Evolutionary conservation across 2,113 vertebrate species (phyloP).

Genomic region (Oxyruncus cristatus): DNA sequence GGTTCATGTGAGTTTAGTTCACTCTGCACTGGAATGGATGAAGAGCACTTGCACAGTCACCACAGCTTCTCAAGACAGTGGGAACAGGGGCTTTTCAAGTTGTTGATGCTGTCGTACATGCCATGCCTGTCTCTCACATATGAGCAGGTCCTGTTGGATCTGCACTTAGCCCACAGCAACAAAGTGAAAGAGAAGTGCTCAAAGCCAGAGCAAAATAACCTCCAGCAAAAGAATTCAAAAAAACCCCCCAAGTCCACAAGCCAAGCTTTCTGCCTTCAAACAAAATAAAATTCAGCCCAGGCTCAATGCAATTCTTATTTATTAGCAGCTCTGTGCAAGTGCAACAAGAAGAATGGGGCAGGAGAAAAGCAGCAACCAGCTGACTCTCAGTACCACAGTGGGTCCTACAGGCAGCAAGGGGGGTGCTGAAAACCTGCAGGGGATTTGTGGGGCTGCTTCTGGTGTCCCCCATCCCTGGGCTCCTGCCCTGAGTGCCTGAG

Average conservation of each 20-base stretch:
- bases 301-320: not conserved
- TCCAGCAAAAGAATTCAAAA: not conserved
- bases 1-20: not conserved
- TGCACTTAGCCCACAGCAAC: not conserved
- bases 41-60: not conserved
- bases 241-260: too few relatives aligned
- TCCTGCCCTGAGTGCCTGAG: fast-evolving
- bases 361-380: not conserved
- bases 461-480: not conserved
- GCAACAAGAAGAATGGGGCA: not conserved
- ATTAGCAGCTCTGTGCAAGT: not conserved
- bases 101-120: not conserved
- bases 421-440: not conserved
- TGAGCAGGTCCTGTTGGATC: not conserved
- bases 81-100: not conserved
- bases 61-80: not conserved
- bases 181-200: not conserved
- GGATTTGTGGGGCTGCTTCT: not conserved
- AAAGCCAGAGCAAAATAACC: not conserved
- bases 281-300: not conserved
- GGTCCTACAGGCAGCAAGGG: not conserved
- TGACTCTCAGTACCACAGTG: not conserved
- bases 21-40: not conserved
- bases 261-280: not conserved
- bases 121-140: not conserved